Conservation (phyloP, 2,113 vertebrate species). For the Corapipo altera region DNA sequence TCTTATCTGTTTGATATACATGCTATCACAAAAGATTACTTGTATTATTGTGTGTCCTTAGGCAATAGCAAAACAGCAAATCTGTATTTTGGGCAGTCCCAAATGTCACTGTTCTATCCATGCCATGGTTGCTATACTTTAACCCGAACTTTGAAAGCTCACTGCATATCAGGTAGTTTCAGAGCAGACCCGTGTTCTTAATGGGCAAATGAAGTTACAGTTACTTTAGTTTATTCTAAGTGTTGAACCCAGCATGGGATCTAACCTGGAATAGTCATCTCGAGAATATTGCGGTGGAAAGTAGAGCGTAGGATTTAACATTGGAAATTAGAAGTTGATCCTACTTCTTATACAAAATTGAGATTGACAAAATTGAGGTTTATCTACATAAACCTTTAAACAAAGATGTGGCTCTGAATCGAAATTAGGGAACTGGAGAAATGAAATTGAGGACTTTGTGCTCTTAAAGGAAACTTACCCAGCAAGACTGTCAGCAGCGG, state of each 20-base stretch:
- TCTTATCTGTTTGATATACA: neutral
- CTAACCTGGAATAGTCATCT: constrained; percentile 53
- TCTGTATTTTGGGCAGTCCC: neutral
- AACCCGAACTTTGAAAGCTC: constrained; percentile 1
- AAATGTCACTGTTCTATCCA: neutral
- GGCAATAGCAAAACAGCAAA: neutral
- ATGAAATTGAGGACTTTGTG: constrained; percentile 72
- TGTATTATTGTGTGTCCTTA: neutral
- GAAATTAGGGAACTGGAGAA: constrained; percentile 74
- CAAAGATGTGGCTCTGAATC: constrained; percentile 79
- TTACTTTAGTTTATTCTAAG: constrained; percentile 44
- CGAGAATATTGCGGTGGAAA: constrained; percentile 62
- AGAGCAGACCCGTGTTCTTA: neutral
- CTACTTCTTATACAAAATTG: constrained; percentile 77
- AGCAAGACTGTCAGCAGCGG: neutral
- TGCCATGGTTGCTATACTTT: neutral
- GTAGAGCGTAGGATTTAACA: constrained; percentile 71
- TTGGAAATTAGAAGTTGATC: constrained; percentile 81
- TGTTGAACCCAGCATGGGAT: constrained; percentile 44
- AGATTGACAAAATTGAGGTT: constrained; percentile 81
- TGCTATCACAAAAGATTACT: neutral
- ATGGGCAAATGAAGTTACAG: constrained; percentile 41
- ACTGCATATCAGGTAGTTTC: neutral
- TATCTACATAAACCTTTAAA: constrained; percentile 82
- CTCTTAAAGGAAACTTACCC: constrained; percentile 74